Percentiles rank a stretch among this genome's conserved stretches.
phyloP scores from a whole-genome alignment of 2,888 invertebrate genomes.

The Apotomis betuletana region DNA sequence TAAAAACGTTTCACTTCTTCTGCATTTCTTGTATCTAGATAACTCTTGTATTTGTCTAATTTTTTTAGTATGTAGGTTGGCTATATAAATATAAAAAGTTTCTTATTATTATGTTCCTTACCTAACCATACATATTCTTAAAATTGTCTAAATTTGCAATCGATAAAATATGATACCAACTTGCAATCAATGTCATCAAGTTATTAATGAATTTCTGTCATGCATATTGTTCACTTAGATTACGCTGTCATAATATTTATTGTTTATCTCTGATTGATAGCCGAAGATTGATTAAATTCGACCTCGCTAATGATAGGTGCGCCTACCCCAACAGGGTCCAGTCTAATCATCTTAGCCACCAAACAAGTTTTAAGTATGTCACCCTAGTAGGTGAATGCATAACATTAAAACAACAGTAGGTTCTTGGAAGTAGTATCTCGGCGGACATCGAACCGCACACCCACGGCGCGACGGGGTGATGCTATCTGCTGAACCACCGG shows the following conservation, averaged over 20 bases:
- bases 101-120: no score
- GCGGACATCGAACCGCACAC: constrained; percentile 43
- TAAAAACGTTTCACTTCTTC: no score
- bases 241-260: not conserved
- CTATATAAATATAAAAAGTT: no score
- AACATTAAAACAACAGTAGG: constrained; percentile 31
- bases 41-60: no score
- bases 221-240: not conserved
- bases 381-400: constrained; percentile 28
- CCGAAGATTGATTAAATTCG: no score
- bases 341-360: not conserved
- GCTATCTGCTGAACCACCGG: constrained; percentile 43
- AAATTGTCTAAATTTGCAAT: not conserved
- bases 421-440: constrained; percentile 29
- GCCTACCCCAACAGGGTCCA: constrained; percentile 1
- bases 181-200: constrained; percentile 4
- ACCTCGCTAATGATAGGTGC: no score
- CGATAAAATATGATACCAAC: not conserved
- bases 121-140: no score
- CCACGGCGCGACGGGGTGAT: constrained; percentile 43
- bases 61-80: no score
- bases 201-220: constrained; percentile 12
- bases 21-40: no score
- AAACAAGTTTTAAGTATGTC: constrained; percentile 31
- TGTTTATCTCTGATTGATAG: not conserved